phyloP scores from a whole-genome alignment of 2,888 invertebrate species.

The Parnassius mnemosyne region DNA sequence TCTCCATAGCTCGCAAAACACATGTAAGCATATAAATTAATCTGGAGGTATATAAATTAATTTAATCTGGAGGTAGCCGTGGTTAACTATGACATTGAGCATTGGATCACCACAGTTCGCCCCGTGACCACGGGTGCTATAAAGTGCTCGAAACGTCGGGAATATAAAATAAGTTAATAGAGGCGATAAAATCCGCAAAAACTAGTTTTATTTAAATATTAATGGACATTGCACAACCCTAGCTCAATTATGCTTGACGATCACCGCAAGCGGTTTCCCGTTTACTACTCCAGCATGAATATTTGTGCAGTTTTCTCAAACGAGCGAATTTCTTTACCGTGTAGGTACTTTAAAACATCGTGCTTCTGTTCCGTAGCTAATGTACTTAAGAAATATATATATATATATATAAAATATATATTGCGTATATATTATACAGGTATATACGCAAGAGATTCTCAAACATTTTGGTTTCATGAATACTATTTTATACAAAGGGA shows the following conservation, averaged over 20 bases:
- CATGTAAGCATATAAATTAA: no score
- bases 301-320: conserved; percentile 33
- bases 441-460: no score
- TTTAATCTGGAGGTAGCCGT: no score
- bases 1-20: no score
- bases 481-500: no score
- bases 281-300: conserved; percentile 34
- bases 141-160: no score
- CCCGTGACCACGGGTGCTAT: background rate
- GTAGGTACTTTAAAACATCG: conserved; percentile 9
- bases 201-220: background rate
- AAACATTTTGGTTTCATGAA: no score
- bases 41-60: no score
- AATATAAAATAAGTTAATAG: no score
- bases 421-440: no score
- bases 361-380: conserved; percentile 8
- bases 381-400: background rate
- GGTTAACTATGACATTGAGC: background rate
- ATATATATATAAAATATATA: no score
- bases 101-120: background rate
- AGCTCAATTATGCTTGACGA: conserved; percentile 17
- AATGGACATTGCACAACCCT: conserved; percentile 19
- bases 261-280: conserved; percentile 31
- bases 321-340: conserved; percentile 29
- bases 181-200: no score